Percentiles rank a stretch among this genome's conserved stretches.
Conservation (phyloP, 2,113 vertebrate species). For the Toxotes jaculatrix region DNA sequence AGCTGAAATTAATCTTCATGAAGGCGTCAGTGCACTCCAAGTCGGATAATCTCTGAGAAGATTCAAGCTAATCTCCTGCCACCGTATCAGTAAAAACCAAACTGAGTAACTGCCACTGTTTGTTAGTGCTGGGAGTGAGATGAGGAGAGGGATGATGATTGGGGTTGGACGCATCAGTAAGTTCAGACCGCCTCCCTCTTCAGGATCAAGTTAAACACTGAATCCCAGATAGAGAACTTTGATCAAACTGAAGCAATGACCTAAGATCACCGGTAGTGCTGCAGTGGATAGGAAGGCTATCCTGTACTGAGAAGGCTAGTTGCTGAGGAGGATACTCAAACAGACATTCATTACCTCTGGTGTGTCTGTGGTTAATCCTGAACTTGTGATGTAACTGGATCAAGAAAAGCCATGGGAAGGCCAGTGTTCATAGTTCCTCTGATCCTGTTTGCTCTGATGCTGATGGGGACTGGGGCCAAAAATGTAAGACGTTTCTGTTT, state of each 20-base stretch:
- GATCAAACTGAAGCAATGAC: slow-evolving; percentile 6
- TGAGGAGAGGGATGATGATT: slow-evolving; percentile 32
- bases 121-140: slow-evolving; percentile 23
- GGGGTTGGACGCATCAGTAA: slow-evolving; percentile 11
- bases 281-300: background rate
- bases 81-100: slow-evolving; percentile 41
- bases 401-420: slow-evolving; percentile 54
- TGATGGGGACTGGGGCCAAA: slow-evolving; percentile 50
- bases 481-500: slow-evolving; percentile 58
- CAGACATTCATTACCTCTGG: background rate
- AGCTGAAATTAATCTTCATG: background rate
- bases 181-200: slow-evolving; percentile 44
- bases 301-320: slow-evolving; percentile 11
- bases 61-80: slow-evolving; percentile 43
- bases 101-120: slow-evolving; percentile 30
- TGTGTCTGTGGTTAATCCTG: background rate
- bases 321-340: slow-evolving; percentile 8
- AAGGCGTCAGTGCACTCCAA: slow-evolving; percentile 2
- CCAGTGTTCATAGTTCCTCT: slow-evolving; percentile 5
- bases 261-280: background rate
- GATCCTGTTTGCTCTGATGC: slow-evolving; percentile 55
- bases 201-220: slow-evolving; percentile 47
- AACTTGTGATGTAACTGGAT: slow-evolving; percentile 14
- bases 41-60: background rate
- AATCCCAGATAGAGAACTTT: slow-evolving; percentile 17